These are phyloP conservation scores for Epirrhoe tristata DNA, from an alignment of 2,888 invertebrate genomes.

Conservation along the genomic window DNA sequence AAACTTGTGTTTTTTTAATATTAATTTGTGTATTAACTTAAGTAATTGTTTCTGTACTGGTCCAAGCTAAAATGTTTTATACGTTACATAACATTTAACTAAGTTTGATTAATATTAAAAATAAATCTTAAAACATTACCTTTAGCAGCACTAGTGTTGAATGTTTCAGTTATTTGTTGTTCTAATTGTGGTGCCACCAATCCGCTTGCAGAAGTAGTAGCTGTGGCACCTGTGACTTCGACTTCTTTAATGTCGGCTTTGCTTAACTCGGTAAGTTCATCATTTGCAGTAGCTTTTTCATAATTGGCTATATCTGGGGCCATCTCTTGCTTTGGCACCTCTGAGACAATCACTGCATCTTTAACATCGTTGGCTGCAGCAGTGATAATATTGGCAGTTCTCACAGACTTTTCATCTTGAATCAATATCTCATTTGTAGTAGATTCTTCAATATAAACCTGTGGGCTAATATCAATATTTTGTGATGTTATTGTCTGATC, in stretches of 20 bases:
- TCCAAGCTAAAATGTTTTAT: no score
- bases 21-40: no score
- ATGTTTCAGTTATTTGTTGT: background rate
- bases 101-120: background rate
- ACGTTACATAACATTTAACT: background rate
- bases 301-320: background rate
- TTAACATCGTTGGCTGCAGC: background rate
- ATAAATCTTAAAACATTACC: slow-evolving; percentile 8
- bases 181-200: background rate
- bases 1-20: no score
- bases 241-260: background rate
- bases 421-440: background rate
- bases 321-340: background rate
- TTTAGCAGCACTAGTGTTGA: background rate
- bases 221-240: background rate
- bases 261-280: background rate
- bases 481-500: background rate
- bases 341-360: background rate
- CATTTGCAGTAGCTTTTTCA: background rate
- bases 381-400: background rate
- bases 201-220: background rate
- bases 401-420: background rate
- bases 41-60: no score
- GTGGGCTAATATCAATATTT: slow-evolving; percentile 1
- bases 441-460: slow-evolving; percentile 5